Conservation (phyloP, 2,888 invertebrate genomes). For the Elmis aenea region DNA sequence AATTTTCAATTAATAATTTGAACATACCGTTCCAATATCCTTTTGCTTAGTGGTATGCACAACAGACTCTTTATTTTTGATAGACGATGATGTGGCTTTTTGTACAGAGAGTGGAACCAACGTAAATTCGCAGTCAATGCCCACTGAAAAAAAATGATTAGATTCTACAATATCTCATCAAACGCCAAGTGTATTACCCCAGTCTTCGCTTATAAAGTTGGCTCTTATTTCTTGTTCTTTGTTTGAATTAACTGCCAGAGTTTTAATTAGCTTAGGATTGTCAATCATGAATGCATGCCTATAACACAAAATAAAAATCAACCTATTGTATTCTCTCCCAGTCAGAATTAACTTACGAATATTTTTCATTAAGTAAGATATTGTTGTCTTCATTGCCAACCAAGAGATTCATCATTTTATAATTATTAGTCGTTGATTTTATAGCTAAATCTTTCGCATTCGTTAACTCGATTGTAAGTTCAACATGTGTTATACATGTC, state of each 20-base stretch:
- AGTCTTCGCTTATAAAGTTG: conserved; percentile 56
- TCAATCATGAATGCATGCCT: conserved; percentile 44
- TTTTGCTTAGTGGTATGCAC: no score
- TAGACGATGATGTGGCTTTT: no score
- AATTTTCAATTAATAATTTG: no score
- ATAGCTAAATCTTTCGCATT: conserved; percentile 49
- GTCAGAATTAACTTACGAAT: no score
- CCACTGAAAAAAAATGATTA: conserved; percentile 47
- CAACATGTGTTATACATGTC: no score
- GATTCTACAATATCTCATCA: no score
- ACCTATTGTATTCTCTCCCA: no score
- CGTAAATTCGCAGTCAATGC: conserved; percentile 45
- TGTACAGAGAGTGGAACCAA: conserved; percentile 3
- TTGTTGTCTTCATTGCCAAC: conserved; percentile 63
- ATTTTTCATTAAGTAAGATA: conserved; percentile 52
- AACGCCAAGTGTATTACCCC: no score
- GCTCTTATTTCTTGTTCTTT: conserved; percentile 49
- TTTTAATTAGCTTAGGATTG: conserved; percentile 46
- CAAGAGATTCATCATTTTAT: conserved; percentile 55
- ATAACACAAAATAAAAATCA: no score
- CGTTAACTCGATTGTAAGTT: conserved; percentile 30
- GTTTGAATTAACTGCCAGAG: conserved; percentile 45
- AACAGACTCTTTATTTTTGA: no score
- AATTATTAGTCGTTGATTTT: conserved; percentile 49
- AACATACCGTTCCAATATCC: no score